phyloP scores from a whole-genome alignment of 2,888 invertebrate species.

The Cyrtodaria siliqua region DNA sequence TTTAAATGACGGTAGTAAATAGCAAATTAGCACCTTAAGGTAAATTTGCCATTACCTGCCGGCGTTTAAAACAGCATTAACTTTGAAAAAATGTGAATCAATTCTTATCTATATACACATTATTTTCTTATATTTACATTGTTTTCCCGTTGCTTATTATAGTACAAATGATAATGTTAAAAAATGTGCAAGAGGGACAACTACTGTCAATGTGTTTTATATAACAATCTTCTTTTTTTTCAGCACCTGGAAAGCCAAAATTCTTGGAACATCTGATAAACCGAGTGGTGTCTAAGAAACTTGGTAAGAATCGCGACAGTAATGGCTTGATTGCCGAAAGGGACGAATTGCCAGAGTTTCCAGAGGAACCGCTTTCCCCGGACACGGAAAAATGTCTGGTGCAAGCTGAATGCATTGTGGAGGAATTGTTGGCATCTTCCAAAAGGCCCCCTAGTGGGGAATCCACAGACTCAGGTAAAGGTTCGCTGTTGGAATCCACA shows the following conservation, averaged over 20 bases:
- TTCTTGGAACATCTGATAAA: constrained; percentile 78
- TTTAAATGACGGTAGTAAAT: no score
- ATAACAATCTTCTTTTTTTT: constrained; percentile 27
- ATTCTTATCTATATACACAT: no score
- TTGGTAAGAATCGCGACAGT: constrained; percentile 44
- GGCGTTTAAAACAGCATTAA: no score
- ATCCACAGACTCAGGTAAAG: constrained; percentile 63
- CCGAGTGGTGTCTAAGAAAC: constrained; percentile 67
- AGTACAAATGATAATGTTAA: no score
- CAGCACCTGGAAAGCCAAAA: constrained; percentile 80
- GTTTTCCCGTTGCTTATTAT: no score
- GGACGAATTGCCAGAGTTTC: constrained; percentile 41
- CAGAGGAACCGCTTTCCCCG: constrained; percentile 56
- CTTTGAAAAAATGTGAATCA: no score
- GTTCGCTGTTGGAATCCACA: constrained; percentile 61
- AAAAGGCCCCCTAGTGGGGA: constrained; percentile 60
- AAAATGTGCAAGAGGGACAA: no score
- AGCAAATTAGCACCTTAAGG: no score
- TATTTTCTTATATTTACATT: no score
- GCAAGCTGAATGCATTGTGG: constrained; percentile 44
- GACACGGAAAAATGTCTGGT: constrained; percentile 56
- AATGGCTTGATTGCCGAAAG: constrained; percentile 37
- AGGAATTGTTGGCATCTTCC: constrained; percentile 37
- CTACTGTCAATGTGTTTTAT: no score
- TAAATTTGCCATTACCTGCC: no score